phyloP scores from a whole-genome alignment of 92 coral and sea anemone species.

The Anthopleura xanthogrammica region DNA sequence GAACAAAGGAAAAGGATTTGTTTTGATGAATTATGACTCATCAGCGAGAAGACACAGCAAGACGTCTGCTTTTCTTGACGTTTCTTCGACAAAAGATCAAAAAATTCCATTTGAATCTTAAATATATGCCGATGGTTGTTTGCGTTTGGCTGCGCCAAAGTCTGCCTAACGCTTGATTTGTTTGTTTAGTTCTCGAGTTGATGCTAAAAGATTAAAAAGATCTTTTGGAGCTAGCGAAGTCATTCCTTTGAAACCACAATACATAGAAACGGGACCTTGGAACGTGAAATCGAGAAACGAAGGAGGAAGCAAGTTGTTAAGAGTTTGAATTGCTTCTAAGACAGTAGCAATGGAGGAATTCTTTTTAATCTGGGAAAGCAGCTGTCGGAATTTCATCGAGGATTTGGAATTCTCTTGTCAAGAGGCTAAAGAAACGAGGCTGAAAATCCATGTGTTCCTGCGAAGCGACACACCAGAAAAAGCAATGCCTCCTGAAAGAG shows the following conservation, averaged over 20 bases:
- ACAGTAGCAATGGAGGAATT: constrained; percentile 31
- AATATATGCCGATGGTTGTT: background rate
- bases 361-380: constrained; percentile 94
- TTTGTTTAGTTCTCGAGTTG: background rate
- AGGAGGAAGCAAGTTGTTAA: background rate
- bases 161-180: background rate
- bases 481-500: constrained; percentile 68
- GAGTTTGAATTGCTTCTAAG: background rate
- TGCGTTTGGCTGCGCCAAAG: background rate
- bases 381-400: constrained; percentile 89
- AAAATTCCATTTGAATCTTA: background rate
- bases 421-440: constrained; percentile 54
- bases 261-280: background rate
- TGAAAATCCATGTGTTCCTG: constrained; percentile 75
- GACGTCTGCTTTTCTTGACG: background rate
- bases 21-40: background rate
- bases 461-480: constrained; percentile 87
- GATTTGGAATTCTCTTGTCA: constrained; percentile 59
- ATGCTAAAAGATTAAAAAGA: background rate
- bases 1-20: background rate
- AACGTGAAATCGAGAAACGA: background rate
- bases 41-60: background rate
- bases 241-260: constrained; percentile 26
- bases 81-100: background rate
- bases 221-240: background rate